These are phyloP conservation scores for Chrysolina americana DNA, from an alignment of 2,888 invertebrate species.

Conservation along the genomic window DNA sequence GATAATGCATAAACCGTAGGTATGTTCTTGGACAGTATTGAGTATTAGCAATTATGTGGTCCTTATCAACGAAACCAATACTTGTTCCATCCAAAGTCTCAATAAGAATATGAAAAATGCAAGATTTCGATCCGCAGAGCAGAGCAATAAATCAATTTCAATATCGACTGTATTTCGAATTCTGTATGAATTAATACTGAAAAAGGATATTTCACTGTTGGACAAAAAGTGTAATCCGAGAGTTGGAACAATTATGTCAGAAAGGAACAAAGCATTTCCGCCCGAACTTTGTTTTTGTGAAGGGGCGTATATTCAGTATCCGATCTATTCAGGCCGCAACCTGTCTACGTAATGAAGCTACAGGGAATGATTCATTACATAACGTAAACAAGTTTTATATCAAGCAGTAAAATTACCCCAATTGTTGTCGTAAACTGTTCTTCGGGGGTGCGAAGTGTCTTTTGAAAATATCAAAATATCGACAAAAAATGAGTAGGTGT, in stretches of 20 bases:
- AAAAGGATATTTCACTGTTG: background rate
- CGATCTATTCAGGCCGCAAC: background rate
- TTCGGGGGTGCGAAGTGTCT: no score
- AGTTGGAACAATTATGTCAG: background rate
- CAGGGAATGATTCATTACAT: conserved; percentile 9
- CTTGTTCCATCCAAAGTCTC: background rate
- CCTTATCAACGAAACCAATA: no score
- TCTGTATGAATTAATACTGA: background rate
- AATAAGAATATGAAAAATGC: background rate
- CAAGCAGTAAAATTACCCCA: background rate
- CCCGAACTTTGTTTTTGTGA: background rate
- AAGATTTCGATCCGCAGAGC: background rate
- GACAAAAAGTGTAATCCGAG: background rate
- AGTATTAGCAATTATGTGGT: no score
- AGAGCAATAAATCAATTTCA: background rate
- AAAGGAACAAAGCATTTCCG: background rate
- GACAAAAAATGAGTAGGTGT: no score
- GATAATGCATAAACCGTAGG: no score
- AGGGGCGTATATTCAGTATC: background rate
- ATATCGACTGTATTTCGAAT: background rate
- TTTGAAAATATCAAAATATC: no score
- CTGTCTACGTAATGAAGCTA: conserved; percentile 10
- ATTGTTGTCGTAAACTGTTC: background rate
- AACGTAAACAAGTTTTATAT: conserved; percentile 12
- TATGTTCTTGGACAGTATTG: no score